Percentiles rank a stretch among this genome's conserved stretches.
These are phyloP conservation scores for Pongo pygmaeus DNA, from an alignment of 2,113 vertebrate genomes.

Conservation along the genomic window DNA sequence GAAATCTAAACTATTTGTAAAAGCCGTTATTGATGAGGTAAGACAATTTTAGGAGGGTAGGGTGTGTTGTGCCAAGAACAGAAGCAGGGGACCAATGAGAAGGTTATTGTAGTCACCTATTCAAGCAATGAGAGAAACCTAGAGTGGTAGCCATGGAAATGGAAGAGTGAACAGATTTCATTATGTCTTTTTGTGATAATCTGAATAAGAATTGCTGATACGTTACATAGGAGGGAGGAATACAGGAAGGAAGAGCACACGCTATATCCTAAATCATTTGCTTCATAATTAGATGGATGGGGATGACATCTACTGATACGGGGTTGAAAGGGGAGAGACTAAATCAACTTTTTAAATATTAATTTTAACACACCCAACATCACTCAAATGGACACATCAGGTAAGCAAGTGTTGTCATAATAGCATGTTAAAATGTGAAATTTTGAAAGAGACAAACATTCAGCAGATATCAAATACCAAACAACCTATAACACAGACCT, in stretches of 20 bases:
- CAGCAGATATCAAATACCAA: not conserved
- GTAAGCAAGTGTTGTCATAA: not conserved
- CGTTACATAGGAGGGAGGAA: not conserved
- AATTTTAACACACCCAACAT: not conserved
- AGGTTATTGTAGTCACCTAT: not conserved
- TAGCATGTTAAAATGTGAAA: not conserved
- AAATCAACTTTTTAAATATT: not conserved
- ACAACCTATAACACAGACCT: not conserved
- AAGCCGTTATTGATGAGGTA: not conserved
- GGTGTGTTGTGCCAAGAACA: not conserved
- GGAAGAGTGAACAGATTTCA: not conserved
- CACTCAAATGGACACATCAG: not conserved
- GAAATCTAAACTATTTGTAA: constrained; percentile 3
- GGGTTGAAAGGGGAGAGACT: not conserved
- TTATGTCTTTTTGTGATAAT: not conserved
- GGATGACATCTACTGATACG: not conserved
- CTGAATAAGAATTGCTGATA: not conserved
- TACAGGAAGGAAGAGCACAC: not conserved
- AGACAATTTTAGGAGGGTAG: not conserved
- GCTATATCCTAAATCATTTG: not conserved
- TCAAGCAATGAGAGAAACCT: not conserved
- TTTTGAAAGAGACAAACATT: not conserved
- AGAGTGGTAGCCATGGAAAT: not conserved
- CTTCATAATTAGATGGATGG: not conserved
- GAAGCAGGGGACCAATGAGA: not conserved